Evolutionary conservation across 64 coral and sea anemone species (phyloP), one percentile per base, ranked within the genome.

Genomic region (Porites lutea): DNA sequence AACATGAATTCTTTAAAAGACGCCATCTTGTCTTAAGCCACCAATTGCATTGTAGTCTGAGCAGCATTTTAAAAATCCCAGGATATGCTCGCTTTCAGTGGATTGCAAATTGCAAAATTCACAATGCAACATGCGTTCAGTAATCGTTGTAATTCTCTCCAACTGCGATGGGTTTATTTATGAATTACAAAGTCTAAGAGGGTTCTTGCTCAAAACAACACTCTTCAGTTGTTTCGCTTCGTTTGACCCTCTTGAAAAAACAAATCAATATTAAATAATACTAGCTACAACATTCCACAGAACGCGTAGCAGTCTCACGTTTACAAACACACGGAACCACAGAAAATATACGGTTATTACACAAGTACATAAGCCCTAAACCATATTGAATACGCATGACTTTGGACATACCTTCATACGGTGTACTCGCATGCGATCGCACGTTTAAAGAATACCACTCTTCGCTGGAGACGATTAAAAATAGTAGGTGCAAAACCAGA

Each of bases 21-120:
- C 78, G 78, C 78, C 78, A 80, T 80, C 15, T 80, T 80, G 53
- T 59, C 61, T 62, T 80, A 49, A 49, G 54, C 54, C 12, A 9
- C 3, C 5, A 12, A 57, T 76, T 37, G 27, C 27, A 37, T 37
- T 37, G 27, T 37, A 37, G 27, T 37, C 27, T 37, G 27, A 37
- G 27, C 27, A 37, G 27, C 27, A 37, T 37, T 37, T 37, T 37
- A 37, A 37, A 37, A 4, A 75, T 19, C 15, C 8, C 73, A 51
- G 54, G 12, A 57, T 57, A 57, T 6, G 12, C 5, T 57, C 27
- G 27, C 27, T 37, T 37, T 37, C 27, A 37, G 27, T 37, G 27
- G 1, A 37, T 37, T 37, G 27, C 27, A 37, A 37, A 37, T 18
- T 14, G 18, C 5, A 65, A 65, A 65, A 65, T 19, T 16, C 62